Conservation (phyloP, 1,140 invertebrate species). For the Heliconius melpomene region DNA sequence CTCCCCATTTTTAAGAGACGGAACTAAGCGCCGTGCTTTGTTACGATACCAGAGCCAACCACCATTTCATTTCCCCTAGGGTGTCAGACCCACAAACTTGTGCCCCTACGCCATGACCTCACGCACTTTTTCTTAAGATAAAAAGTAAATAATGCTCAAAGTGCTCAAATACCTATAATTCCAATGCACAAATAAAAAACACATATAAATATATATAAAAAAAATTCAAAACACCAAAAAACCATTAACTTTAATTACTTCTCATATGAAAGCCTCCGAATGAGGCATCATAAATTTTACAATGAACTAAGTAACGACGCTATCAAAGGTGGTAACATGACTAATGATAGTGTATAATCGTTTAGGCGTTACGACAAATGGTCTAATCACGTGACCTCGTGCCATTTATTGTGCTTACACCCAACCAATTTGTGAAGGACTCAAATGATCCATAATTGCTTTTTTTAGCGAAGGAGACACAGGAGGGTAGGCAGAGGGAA, state of each 20-base stretch:
- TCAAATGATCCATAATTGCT: not conserved
- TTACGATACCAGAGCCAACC: too few species aligned
- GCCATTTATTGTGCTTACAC: slow-evolving; percentile 58
- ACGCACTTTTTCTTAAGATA: too few species aligned
- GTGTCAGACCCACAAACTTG: not conserved
- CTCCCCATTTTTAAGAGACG: too few species aligned
- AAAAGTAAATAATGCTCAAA: too few species aligned
- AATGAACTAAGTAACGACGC: slow-evolving; percentile 65
- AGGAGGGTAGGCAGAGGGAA: too few species aligned
- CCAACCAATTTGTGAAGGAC: slow-evolving; percentile 47
- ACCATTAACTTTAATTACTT: slow-evolving; percentile 14
- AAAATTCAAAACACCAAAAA: not conserved
- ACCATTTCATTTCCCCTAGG: not conserved
- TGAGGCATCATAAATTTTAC: slow-evolving; percentile 50
- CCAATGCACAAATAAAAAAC: not conserved
- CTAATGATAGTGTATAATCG: slow-evolving; percentile 71
- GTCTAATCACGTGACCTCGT: slow-evolving; percentile 65
- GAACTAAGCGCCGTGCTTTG: too few species aligned
- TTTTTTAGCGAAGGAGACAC: too few species aligned
- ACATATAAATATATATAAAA: not conserved
- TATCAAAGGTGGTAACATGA: slow-evolving; percentile 78
- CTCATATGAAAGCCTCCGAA: slow-evolving; percentile 3
- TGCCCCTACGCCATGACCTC: too few species aligned
- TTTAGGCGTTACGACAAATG: slow-evolving; percentile 74
- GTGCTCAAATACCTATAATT: too few species aligned